A percentile compares a stretch with the other conserved stretches of the same genome.
These are phyloP conservation scores for Chloroceryle inda DNA, from an alignment of 2,797 vertebrate genomes.

Conservation along the genomic window DNA sequence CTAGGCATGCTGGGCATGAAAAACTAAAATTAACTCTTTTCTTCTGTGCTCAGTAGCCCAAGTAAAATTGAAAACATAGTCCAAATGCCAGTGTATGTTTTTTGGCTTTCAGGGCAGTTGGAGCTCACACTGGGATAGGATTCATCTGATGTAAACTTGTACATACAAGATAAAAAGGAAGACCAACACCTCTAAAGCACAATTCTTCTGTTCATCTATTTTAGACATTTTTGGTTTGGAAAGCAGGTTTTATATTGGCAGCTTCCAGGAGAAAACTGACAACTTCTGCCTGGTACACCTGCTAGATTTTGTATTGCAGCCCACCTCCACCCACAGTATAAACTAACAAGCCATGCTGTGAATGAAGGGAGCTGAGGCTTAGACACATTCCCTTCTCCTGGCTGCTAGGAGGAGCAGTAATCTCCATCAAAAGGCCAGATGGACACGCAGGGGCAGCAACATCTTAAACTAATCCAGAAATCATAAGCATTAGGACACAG, in stretches of 20 bases:
- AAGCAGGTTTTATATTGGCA: background rate
- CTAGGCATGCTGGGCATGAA: background rate
- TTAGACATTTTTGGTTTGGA: background rate
- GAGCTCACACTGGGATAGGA: background rate
- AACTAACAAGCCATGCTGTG: background rate
- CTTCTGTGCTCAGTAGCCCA: background rate
- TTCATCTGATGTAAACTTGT: background rate
- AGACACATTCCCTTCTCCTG: background rate
- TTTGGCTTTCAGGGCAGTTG: background rate
- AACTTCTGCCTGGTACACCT: background rate
- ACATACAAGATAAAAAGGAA: background rate
- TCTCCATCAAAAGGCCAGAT: background rate
- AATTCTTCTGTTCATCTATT: fast-evolving
- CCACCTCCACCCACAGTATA: fast-evolving
- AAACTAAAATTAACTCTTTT: background rate
- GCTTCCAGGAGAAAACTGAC: background rate
- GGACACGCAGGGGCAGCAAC: background rate
- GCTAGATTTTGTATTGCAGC: background rate
- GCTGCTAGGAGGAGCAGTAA: background rate
- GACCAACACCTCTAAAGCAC: background rate
- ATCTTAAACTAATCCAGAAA: background rate
- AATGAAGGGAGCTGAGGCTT: fast-evolving
- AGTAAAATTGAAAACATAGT: background rate
- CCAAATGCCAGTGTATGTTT: background rate
- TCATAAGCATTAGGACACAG: background rate